These are phyloP conservation scores for Oedothorax gibbosus DNA, from an alignment of 1,140 invertebrate species.

Conservation along the genomic window DNA sequence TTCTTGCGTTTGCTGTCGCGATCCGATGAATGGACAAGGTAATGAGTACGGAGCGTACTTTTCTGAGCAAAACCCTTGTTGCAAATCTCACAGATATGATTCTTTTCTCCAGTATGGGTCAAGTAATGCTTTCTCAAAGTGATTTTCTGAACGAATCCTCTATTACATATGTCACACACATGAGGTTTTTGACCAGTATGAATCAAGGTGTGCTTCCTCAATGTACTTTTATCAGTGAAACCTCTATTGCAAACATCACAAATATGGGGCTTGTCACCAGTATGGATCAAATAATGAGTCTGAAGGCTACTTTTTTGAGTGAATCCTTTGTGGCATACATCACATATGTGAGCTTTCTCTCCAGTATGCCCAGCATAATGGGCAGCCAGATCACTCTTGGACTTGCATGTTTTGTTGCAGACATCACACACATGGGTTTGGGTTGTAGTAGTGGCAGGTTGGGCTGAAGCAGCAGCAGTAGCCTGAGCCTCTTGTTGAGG, in stretches of 20 bases:
- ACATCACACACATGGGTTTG: conserved; percentile 45
- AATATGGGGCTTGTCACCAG: conserved; percentile 68
- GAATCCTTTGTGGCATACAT: conserved; percentile 71
- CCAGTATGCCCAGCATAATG: conserved; percentile 55
- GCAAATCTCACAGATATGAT: conserved; percentile 57
- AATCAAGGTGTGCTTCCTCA: conserved; percentile 54
- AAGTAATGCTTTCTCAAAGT: conserved; percentile 58
- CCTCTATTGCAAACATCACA: conserved; percentile 68
- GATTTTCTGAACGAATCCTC: conserved; percentile 58
- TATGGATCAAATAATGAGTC: conserved; percentile 69
- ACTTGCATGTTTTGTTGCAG: conserved; percentile 49
- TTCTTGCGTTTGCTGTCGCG: conserved; percentile 41
- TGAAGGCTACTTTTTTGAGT: conserved; percentile 69
- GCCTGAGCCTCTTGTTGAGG: conserved; percentile 29
- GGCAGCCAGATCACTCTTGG: conserved; percentile 50
- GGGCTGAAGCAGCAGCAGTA: neutral
- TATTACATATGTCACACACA: conserved; percentile 54
- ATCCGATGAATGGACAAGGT: conserved; percentile 49
- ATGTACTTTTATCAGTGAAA: conserved; percentile 67
- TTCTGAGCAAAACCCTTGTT: conserved; percentile 59
- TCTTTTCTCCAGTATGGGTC: conserved; percentile 56
- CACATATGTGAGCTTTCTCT: conserved; percentile 56
- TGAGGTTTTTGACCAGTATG: conserved; percentile 56
- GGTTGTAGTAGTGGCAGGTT: neutral
- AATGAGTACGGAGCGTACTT: conserved; percentile 55